phyloP scores from a whole-genome alignment of 1,140 invertebrate genomes.

The Acromyrmex charruanus region DNA sequence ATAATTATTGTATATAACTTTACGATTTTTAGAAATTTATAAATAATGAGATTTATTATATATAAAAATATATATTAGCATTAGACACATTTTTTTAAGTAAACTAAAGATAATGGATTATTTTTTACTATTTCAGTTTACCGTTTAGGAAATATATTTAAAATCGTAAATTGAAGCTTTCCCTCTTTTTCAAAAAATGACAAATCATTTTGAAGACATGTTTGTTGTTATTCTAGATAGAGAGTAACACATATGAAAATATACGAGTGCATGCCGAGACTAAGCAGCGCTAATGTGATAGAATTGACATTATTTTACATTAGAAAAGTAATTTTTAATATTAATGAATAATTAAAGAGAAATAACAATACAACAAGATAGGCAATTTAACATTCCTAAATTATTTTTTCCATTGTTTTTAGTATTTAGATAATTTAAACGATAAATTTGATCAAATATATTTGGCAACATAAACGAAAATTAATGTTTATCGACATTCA shows the following conservation, averaged over 20 bases:
- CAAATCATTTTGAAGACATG: conserved; percentile 71
- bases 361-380: conserved; percentile 74
- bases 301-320: conserved; percentile 74
- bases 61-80: conserved; percentile 78
- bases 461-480: conserved; percentile 42
- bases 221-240: conserved; percentile 68
- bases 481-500: conserved; percentile 53
- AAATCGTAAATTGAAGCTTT: conserved; percentile 76
- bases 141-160: conserved; percentile 79
- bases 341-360: conserved; percentile 44
- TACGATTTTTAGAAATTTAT: conserved; percentile 87
- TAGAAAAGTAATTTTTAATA: conserved; percentile 74
- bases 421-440: conserved; percentile 67
- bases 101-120: conserved; percentile 82
- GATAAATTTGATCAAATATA: conserved; percentile 31
- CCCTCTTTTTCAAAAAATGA: conserved; percentile 63
- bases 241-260: conserved; percentile 53
- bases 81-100: conserved; percentile 82
- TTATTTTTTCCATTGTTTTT: conserved; percentile 72
- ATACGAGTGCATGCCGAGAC: conserved; percentile 74
- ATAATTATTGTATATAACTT: conserved; percentile 87
- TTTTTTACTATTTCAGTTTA: conserved; percentile 84
- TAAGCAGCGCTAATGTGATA: conserved; percentile 67
- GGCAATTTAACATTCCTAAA: conserved; percentile 78
- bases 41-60: conserved; percentile 87